Evolutionary conservation across 2,888 invertebrate species (phyloP).

Genomic region (Cinara cedri): DNA sequence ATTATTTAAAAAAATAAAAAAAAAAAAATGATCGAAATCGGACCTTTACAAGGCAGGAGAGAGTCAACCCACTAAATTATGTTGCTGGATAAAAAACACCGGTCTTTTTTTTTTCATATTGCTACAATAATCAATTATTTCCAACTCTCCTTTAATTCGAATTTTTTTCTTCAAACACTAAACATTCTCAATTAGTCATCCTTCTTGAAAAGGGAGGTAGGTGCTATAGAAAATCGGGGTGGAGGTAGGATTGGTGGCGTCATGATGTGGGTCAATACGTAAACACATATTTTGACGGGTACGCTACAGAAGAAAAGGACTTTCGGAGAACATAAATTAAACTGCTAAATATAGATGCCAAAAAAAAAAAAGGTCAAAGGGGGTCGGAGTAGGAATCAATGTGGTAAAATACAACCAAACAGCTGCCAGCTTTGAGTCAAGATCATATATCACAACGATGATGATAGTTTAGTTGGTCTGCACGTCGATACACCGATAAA

Average conservation of each 20-base stretch:
- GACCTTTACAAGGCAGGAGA: too few species aligned
- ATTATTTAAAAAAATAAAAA: too few species aligned
- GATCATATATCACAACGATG: conserved; percentile 31
- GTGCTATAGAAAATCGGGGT: too few species aligned
- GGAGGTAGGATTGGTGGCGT: neutral
- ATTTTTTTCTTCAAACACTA: too few species aligned
- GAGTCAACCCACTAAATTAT: too few species aligned
- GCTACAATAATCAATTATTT: too few species aligned
- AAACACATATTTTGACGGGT: conserved; percentile 33
- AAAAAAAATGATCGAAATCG: too few species aligned
- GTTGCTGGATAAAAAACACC: too few species aligned
- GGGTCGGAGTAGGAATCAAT: too few species aligned
- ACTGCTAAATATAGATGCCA: conserved; percentile 49
- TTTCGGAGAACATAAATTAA: conserved; percentile 42
- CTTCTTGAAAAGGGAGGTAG: neutral
- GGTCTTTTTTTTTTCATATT: too few species aligned
- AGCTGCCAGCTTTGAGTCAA: conserved; percentile 30
- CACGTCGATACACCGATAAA: conserved; percentile 14
- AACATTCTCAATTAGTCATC: neutral
- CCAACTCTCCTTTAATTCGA: too few species aligned
- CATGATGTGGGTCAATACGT: neutral
- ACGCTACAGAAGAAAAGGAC: conserved; percentile 10
- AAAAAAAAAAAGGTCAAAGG: conserved; percentile 30
- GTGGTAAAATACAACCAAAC: conserved; percentile 44
- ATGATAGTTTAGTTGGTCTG: conserved; percentile 8